Percentiles rank a stretch among this genome's conserved stretches.
Evolutionary conservation across 2,797 vertebrate genomes (phyloP).

Genomic region (Rhynchotus rufescens): DNA sequence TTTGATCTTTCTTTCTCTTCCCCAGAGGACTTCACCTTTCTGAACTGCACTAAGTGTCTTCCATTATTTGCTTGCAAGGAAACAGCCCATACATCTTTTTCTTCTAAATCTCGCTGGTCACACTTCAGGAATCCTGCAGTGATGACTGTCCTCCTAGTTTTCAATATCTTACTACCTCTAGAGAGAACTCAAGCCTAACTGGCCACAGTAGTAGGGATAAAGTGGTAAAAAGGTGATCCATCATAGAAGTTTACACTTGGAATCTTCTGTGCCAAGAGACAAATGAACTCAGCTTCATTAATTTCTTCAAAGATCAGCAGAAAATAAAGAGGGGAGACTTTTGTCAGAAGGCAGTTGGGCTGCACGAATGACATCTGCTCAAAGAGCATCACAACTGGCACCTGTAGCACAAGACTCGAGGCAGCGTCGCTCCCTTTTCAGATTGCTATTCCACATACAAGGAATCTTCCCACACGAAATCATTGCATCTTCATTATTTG

Average conservation of each 20-base stretch:
- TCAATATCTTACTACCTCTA: neutral
- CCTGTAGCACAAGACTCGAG: neutral
- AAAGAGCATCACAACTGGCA: neutral
- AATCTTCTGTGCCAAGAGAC: neutral
- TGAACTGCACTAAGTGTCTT: neutral
- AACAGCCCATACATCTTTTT: neutral
- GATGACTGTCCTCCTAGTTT: neutral
- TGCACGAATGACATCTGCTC: neutral
- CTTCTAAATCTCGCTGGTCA: neutral
- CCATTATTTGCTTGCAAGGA: neutral
- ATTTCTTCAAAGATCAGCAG: neutral
- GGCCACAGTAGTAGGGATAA: neutral
- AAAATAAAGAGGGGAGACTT: neutral
- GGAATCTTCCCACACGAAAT: neutral
- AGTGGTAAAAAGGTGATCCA: neutral
- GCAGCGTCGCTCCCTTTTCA: neutral
- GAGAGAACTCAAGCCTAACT: neutral
- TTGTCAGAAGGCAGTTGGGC: neutral
- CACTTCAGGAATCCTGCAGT: neutral
- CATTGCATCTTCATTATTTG: neutral
- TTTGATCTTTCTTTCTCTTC: neutral
- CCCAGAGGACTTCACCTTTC: neutral
- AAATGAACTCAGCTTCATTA: neutral
- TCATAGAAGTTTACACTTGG: neutral
- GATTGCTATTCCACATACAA: rapidly evolving